These are phyloP conservation scores for Pocillopora verrucosa DNA, from an alignment of 64 coral and sea anemone genomes.

Conservation along the genomic window DNA sequence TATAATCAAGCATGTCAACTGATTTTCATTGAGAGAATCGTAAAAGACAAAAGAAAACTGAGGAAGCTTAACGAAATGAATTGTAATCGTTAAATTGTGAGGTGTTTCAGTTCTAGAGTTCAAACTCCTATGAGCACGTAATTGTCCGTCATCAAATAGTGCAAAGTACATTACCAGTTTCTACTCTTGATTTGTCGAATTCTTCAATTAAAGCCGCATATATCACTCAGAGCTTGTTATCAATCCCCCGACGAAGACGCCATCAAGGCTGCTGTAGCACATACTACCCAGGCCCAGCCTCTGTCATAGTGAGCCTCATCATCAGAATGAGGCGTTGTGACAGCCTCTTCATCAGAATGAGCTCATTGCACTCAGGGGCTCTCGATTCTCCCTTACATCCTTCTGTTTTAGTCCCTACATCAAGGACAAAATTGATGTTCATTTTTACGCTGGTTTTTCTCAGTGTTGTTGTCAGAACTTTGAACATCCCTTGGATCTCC, in stretches of 20 bases:
- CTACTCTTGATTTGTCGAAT: constrained; percentile 44
- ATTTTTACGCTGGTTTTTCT: no score
- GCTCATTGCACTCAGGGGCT: neutral
- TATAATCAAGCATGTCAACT: no score
- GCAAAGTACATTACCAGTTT: constrained; percentile 37
- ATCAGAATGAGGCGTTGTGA: neutral
- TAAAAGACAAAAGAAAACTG: no score
- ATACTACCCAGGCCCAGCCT: constrained; percentile 39
- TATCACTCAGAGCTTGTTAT: constrained; percentile 44
- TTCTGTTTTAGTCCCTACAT: neutral
- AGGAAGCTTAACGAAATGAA: no score
- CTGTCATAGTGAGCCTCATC: constrained; percentile 17
- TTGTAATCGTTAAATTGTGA: no score
- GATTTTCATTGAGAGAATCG: no score
- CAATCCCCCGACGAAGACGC: constrained; percentile 39
- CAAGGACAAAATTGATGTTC: neutral
- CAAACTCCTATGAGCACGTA: no score
- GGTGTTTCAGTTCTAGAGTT: no score
- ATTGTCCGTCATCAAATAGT: neutral
- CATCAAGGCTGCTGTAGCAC: constrained; percentile 28
- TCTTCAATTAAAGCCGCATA: constrained; percentile 49
- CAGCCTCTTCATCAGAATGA: constrained; percentile 5
- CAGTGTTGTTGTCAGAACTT: neutral
- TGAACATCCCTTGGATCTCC: neutral
- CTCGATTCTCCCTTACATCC: neutral